Evolutionary conservation across 2,113 vertebrate genomes (phyloP).

Genomic region (Rhombomys opimus): DNA sequence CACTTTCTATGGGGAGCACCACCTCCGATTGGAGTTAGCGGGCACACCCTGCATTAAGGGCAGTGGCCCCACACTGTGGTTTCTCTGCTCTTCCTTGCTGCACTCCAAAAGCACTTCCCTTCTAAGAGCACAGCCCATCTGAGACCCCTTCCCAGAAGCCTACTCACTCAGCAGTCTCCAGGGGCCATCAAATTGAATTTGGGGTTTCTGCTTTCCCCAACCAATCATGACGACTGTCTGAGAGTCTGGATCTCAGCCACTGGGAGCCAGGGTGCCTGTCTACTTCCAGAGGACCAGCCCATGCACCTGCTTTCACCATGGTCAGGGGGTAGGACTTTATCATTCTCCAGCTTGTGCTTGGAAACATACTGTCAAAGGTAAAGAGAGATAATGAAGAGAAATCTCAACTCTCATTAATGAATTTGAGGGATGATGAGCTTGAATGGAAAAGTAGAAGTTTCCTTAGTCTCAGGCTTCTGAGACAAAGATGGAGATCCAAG

Average conservation of each 20-base stretch:
- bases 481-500: neutral
- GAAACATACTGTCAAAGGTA: neutral
- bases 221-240: neutral
- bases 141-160: conserved; percentile 36
- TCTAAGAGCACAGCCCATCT: neutral
- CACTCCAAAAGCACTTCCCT: neutral
- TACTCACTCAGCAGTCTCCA: conserved; percentile 40
- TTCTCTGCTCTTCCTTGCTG: neutral
- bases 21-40: neutral
- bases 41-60: neutral
- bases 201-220: neutral
- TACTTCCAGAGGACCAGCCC: neutral
- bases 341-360: neutral
- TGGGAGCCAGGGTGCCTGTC: neutral
- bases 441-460: conserved; percentile 16
- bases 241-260: neutral
- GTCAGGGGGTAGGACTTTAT: neutral
- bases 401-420: conserved; percentile 25
- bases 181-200: neutral
- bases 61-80: neutral
- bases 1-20: neutral
- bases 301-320: neutral
- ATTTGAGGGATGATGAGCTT: neutral
- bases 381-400: conserved; percentile 21
- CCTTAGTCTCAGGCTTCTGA: neutral